Conservation (phyloP, 1,140 invertebrate species). For the Aphis craccivora region DNA sequence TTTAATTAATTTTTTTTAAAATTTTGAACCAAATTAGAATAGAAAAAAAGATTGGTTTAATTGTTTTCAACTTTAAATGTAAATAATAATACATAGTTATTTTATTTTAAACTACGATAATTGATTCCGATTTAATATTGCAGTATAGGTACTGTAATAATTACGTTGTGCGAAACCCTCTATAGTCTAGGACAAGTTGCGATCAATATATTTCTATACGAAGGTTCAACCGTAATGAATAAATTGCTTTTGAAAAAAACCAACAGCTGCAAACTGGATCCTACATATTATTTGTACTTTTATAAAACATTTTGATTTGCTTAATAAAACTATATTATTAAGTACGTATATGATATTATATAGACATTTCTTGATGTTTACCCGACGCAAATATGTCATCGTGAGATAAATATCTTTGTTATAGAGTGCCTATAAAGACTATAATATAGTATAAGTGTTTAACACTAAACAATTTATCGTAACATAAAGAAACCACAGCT, state of each 20-base stretch:
- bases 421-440: neutral
- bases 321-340: neutral
- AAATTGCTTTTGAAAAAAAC: neutral
- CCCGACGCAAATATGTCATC: neutral
- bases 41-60: neutral
- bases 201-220: neutral
- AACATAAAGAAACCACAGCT: slow-evolving; percentile 55
- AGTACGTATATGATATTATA: neutral
- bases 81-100: neutral
- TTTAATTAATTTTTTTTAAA: no score
- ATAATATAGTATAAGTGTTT: neutral
- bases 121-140: neutral
- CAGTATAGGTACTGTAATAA: neutral
- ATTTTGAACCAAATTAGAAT: neutral
- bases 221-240: neutral
- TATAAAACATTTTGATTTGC: neutral
- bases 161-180: neutral
- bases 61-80: neutral
- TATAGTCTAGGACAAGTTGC: neutral
- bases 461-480: neutral
- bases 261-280: neutral
- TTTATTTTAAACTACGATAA: neutral
- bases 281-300: neutral
- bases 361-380: neutral
- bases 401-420: neutral